Conservation (phyloP, 1,140 invertebrate genomes). For the Zaprionus ornatus region DNA sequence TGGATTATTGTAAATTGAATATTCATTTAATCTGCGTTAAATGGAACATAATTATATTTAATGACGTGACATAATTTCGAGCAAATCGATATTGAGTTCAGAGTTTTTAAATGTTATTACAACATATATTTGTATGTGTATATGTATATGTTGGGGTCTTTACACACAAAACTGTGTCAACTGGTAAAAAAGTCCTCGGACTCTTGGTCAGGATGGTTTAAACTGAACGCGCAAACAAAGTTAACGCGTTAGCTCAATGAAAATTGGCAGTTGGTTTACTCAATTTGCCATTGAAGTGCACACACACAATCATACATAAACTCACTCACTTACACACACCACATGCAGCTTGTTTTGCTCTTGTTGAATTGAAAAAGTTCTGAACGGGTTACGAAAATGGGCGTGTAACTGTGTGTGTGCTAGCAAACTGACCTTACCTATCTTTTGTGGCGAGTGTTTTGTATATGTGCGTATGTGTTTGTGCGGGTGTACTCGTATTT, state of each 20-base stretch:
- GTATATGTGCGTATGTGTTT: background rate
- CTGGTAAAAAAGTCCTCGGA: background rate
- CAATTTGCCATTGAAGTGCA: slow-evolving; percentile 42
- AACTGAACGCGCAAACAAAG: slow-evolving; percentile 18
- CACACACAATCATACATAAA: background rate
- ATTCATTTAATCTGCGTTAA: slow-evolving; percentile 21
- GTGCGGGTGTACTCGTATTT: background rate
- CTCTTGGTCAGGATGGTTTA: background rate
- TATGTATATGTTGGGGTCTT: background rate
- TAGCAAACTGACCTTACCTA: slow-evolving; percentile 58
- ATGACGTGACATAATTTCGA: background rate
- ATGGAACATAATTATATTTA: background rate
- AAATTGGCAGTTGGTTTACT: slow-evolving; percentile 41
- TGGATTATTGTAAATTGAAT: slow-evolving; percentile 19
- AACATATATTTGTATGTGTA: no score
- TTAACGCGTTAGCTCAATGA: slow-evolving; percentile 36
- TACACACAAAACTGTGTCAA: background rate
- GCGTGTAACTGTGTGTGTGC: background rate
- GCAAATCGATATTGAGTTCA: background rate
- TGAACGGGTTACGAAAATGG: slow-evolving; percentile 12
- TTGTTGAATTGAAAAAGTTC: slow-evolving; percentile 28
- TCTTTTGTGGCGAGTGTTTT: slow-evolving; percentile 11
- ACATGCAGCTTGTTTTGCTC: slow-evolving; percentile 23
- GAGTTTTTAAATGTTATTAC: background rate
- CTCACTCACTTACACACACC: background rate